Percentiles rank a stretch among this genome's conserved stretches.
phyloP scores from a whole-genome alignment of 2,797 vertebrate genomes.

The Craterocephalus amniculus region DNA sequence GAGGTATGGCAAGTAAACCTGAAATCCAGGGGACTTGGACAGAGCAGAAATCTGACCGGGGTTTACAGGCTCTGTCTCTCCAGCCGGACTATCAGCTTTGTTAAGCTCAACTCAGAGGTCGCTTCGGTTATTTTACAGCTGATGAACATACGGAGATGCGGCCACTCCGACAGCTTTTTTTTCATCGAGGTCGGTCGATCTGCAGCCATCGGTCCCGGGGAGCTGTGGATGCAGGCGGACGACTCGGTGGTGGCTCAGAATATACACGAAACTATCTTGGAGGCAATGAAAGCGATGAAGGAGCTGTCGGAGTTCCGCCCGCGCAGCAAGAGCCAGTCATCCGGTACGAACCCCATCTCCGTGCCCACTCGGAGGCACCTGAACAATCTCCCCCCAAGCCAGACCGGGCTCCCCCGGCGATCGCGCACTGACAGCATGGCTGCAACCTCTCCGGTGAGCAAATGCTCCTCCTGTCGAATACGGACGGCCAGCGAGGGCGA shows the following conservation, averaged over 20 bases:
- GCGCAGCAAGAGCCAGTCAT: conserved; percentile 97
- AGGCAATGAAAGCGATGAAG: conserved; percentile 98
- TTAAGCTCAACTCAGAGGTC: conserved; percentile 92
- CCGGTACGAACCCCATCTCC: conserved; percentile 90
- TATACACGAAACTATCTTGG: conserved; percentile 97
- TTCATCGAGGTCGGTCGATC: conserved; percentile 98
- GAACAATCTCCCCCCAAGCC: conserved; percentile 91
- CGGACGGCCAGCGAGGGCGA: conserved; percentile 96
- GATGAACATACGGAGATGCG: conserved; percentile 97
- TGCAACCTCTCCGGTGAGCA: conserved; percentile 83
- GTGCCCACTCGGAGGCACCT: conserved; percentile 92
- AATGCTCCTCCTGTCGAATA: conserved; percentile 87
- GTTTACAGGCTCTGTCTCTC: conserved; percentile 95
- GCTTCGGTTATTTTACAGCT: conserved; percentile 94
- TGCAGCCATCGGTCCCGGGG: conserved; percentile 94
- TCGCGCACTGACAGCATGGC: conserved; percentile 93
- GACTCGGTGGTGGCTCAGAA: conserved; percentile 98
- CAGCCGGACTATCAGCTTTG: conserved; percentile 92
- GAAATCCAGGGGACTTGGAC: conserved; percentile 94
- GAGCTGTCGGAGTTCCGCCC: conserved; percentile 96
- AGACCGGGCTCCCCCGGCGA: conserved; percentile 89
- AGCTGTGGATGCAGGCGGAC: conserved; percentile 99
- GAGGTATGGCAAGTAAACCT: conserved; percentile 98
- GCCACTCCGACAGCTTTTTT: conserved; percentile 98
- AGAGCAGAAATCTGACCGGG: conserved; percentile 92